phyloP scores from a whole-genome alignment of 2,797 vertebrate genomes.

The Siniperca scherzeri region DNA sequence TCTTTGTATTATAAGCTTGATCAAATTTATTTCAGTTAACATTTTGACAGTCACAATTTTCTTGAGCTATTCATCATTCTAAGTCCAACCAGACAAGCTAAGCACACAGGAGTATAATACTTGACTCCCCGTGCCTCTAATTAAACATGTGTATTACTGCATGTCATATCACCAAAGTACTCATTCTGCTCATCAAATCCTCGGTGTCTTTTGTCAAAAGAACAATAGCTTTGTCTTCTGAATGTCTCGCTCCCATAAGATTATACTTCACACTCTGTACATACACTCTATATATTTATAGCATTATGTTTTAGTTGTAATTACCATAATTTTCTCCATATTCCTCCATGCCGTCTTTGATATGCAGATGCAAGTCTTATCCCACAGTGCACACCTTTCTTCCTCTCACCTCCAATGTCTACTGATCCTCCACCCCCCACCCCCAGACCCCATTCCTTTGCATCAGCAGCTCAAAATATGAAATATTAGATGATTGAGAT shows the following conservation, averaged over 20 bases:
- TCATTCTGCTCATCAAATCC: conserved; percentile 68
- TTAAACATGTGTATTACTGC: conserved; percentile 76
- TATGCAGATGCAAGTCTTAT: conserved; percentile 70
- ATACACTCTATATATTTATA: conserved; percentile 38
- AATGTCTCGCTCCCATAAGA: conserved; percentile 56
- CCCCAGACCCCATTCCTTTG: conserved; percentile 3
- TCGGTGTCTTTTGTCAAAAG: conserved; percentile 64
- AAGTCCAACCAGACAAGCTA: conserved; percentile 54
- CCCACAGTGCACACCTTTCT: conserved; percentile 31
- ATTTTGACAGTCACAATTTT: conserved; percentile 47
- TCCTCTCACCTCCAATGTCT: conserved; percentile 38
- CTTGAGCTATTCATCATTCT: conserved; percentile 42
- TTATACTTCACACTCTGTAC: conserved; percentile 19
- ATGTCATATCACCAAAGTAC: conserved; percentile 66
- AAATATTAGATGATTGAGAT: conserved; percentile 63
- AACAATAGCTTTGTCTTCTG: conserved; percentile 62
- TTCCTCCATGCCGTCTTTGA: conserved; percentile 61
- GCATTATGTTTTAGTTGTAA: conserved; percentile 50
- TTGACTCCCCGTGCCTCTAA: conserved; percentile 69
- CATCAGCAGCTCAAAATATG: conserved; percentile 46
- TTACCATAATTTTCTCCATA: conserved; percentile 47
- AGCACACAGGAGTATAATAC: conserved; percentile 54
- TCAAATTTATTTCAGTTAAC: conserved; percentile 37
- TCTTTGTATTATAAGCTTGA: conserved; percentile 14
- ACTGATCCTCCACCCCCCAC: background rate